Conservation (phyloP, 2,888 invertebrate species). For the Platycheirus rosarum region DNA sequence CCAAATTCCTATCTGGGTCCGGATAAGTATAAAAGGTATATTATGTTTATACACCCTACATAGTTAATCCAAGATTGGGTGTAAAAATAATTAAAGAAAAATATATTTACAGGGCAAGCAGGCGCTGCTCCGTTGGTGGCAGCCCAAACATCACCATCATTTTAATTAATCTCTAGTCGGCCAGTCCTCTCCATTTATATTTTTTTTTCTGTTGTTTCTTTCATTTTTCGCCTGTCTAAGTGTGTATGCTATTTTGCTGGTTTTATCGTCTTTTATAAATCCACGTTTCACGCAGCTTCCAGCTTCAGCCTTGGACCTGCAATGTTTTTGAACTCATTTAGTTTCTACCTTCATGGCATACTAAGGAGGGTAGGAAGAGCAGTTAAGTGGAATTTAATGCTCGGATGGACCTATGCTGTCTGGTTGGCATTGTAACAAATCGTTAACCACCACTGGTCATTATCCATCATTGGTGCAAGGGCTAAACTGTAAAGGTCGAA, state of each 20-base stretch:
- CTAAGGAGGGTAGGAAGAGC: constrained; percentile 43
- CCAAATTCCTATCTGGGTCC: constrained; percentile 3
- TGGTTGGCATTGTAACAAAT: constrained; percentile 55
- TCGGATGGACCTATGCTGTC: constrained; percentile 21
- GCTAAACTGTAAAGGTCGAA: constrained; percentile 17
- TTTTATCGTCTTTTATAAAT: constrained; percentile 19
- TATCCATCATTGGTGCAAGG: constrained; percentile 47
- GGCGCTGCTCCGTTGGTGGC: constrained; percentile 9
- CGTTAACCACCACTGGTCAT: constrained; percentile 52
- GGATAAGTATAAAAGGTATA: constrained; percentile 14
- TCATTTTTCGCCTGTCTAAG: neutral
- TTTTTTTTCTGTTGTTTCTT: neutral
- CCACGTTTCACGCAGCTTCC: constrained; percentile 24
- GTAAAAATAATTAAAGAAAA: constrained; percentile 53
- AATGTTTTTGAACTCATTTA: constrained; percentile 53
- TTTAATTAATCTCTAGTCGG: constrained; percentile 50
- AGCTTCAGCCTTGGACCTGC: constrained; percentile 14
- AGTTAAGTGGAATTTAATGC: constrained; percentile 48
- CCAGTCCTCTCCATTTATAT: constrained; percentile 22
- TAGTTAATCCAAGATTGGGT: constrained; percentile 34
- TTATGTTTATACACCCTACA: constrained; percentile 3
- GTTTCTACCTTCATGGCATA: constrained; percentile 39
- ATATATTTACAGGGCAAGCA: constrained; percentile 36
- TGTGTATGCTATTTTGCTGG: constrained; percentile 1
- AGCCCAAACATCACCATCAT: constrained; percentile 35